Base-by-base conservation (phyloP, 1,140 invertebrate species). In the Mizuhopecten yessoensis region DNA sequence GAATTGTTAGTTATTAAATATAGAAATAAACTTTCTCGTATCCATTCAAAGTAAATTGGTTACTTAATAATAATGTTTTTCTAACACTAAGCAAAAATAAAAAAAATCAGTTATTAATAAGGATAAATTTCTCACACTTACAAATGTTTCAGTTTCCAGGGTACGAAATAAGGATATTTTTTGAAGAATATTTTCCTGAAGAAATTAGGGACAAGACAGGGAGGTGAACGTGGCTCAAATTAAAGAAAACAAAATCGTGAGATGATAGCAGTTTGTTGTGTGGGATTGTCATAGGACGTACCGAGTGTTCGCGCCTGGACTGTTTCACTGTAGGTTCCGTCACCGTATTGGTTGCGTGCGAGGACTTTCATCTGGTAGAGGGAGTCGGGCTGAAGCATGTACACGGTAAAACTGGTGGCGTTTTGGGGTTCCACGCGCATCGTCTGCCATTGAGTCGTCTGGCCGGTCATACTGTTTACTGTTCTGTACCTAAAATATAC, bases 291-390 rank as follows among this genome's bases (percentile, higher is more conserved):
- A 90, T 87, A 90, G n/a, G n/a, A n/a, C 90, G 97, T 97, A 99
- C 99, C 98, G 95, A 98, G 97, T 49, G 99, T 99, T 96, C 97
- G 97, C 90, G 99, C 98, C 34, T 98, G 98, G 94, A 99, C 98
- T 57, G 98, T 97, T 96, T 99, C 98, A 97, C 99, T 99, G 97
- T 98, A 98, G 98, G 99, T 98, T 89, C 99, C 99, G 95, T 99
- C 98, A 86, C 99, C 99, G 39, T 99, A 97, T 5, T 98, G 98
- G 96, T 99, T 99, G 95, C 99, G 98, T 42, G 99, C 98, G 93
- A 99, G 98, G 86, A 99, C 98, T 97, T 99, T 98, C 97, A 99
- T 99, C 96, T 99, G 99, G 97, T 99, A 99, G 34, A 98, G 98
- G 10, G 98, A 99, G 88, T 98, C 98, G 5, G 98, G 98, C 92